A percentile compares a stretch with the other conserved stretches of the same genome.
Evolutionary conservation across 2,888 invertebrate genomes (phyloP).

Genomic region (Epinotia bilunana): DNA sequence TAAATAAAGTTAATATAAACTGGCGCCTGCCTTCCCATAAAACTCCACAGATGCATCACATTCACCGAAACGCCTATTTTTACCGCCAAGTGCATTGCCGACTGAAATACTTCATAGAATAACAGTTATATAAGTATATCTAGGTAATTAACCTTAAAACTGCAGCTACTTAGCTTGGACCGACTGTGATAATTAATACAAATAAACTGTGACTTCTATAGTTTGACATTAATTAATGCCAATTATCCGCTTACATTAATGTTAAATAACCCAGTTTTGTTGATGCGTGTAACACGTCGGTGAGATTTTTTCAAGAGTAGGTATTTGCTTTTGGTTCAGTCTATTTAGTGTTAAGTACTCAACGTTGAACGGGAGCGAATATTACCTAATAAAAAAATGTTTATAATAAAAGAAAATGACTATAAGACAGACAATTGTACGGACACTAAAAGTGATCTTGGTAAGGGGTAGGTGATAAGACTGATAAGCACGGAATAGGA

Average conservation of each 20-base stretch:
- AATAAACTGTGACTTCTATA: slow-evolving; percentile 19
- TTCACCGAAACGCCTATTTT: slow-evolving; percentile 30
- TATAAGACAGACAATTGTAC: no score
- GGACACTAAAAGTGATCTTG: no score
- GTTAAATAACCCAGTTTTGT: slow-evolving; percentile 21
- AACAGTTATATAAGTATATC: slow-evolving; percentile 17
- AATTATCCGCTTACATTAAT: slow-evolving; percentile 2
- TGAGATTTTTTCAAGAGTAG: slow-evolving; percentile 1
- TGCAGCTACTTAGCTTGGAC: neutral
- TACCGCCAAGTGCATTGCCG: slow-evolving; percentile 35
- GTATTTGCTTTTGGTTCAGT: neutral
- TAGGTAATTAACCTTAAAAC: slow-evolving; percentile 10
- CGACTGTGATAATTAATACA: slow-evolving; percentile 15
- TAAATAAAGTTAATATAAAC: slow-evolving; percentile 40
- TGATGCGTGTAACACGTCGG: slow-evolving; percentile 4
- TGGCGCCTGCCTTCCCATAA: slow-evolving; percentile 31
- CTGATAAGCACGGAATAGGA: no score
- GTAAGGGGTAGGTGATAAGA: no score
- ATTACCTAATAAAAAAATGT: no score
- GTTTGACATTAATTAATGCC: slow-evolving; percentile 22
- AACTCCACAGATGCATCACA: slow-evolving; percentile 32
- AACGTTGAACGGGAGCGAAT: neutral
- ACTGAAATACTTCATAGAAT: slow-evolving; percentile 23
- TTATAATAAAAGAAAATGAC: no score
- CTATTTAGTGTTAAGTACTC: neutral